Base-by-base conservation (phyloP, 2,113 vertebrate genomes). In the Crocuta crocuta region DNA sequence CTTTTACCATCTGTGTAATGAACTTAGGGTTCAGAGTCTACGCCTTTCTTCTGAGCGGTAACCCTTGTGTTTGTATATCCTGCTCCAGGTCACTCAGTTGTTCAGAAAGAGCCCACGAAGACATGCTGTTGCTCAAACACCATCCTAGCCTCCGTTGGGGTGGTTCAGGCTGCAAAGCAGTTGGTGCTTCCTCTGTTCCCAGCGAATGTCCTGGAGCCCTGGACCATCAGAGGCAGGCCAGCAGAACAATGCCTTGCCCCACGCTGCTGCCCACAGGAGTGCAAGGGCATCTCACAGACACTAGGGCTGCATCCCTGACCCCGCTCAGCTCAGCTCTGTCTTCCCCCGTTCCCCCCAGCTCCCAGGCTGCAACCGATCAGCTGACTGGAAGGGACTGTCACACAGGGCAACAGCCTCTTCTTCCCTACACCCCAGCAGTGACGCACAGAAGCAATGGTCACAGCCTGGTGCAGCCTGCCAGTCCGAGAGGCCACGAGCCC, bases 21-120 rank as follows among this genome's bases (percentile, higher is more conserved):
- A 50, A 31, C 31, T 35, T 1, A 45, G 31, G 31, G 21, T 65
- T 87, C 10, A 2, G 39, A 1, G 16, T 71, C 48, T 39, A 66
- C 53, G 31, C 1, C 39, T 71, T 16, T 58, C 58, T 55, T 31
- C 71, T 83, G 50, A 33, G 28, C 76, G 24, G 8, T 92, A 71
- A 92, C 48, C 19, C 15, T 26, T 10, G 0, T 23, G 7, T 50
- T 78, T 98, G 23, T 97, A 7, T 97, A 7, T 97, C 87, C 96
- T 43, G 0, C 70, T 98, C 94, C 86, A 99, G 99, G 97, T 98
- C 96, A 39, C 92, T 84, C 33, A 55, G 35, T 94, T 98, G 85
- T 92, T 82, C 98, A 45, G 98, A 98, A 94, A 98, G 96, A 98
- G 97, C 94, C 91, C 83, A 35, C 7, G 97, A 98, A 5, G 99